Percentiles rank a stretch among this genome's conserved stretches.
Evolutionary conservation across 2,888 invertebrate species (phyloP).

Genomic region (Laothoe populi): DNA sequence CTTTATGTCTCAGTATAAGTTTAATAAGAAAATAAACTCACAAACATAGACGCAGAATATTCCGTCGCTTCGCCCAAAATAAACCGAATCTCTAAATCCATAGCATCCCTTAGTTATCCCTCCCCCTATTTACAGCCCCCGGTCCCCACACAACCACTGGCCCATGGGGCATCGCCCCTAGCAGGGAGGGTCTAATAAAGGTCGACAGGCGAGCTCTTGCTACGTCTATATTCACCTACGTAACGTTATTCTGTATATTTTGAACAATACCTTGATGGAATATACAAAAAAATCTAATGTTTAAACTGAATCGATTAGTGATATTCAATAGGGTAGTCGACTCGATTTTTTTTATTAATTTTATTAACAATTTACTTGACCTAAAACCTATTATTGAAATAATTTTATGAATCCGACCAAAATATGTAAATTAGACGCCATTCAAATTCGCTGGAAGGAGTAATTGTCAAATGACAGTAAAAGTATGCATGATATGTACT

Average conservation of each 20-base stretch:
- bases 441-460: too few relatives aligned
- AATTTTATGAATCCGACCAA: too few relatives aligned
- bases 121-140: constrained; percentile 50
- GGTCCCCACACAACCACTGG: constrained; percentile 52
- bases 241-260: constrained; percentile 3
- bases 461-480: too few relatives aligned
- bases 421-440: too few relatives aligned
- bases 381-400: too few relatives aligned
- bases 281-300: neutral
- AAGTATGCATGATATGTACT: too few relatives aligned
- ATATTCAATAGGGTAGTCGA: too few relatives aligned
- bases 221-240: constrained; percentile 40
- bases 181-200: constrained; percentile 63
- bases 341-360: too few relatives aligned
- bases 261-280: neutral
- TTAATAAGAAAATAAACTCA: constrained; percentile 13
- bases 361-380: too few relatives aligned
- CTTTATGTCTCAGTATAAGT: neutral
- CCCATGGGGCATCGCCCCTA: constrained; percentile 71
- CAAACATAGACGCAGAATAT: constrained; percentile 42
- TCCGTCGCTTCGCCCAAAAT: constrained; percentile 61
- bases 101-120: constrained; percentile 47
- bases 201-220: constrained; percentile 51
- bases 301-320: neutral
- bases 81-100: constrained; percentile 70